Conservation (phyloP, 2,113 vertebrate genomes). For the Rana temporaria region DNA sequence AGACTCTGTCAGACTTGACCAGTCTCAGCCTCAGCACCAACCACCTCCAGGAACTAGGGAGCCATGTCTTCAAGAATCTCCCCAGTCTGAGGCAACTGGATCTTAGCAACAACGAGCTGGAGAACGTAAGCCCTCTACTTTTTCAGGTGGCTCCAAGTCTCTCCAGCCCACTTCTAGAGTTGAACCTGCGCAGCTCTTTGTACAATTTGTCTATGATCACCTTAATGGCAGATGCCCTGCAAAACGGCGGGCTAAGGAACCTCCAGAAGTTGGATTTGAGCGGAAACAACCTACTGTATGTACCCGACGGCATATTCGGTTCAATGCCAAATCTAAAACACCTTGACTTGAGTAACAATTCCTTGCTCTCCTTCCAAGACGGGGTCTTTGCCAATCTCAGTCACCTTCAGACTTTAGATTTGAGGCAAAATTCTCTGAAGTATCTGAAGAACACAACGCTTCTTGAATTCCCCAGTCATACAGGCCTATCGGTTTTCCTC, state of each 20-base stretch:
- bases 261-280: constrained; percentile 82
- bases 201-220: constrained; percentile 64
- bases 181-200: constrained; percentile 72
- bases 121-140: neutral
- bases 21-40: constrained; percentile 84
- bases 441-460: constrained; percentile 72
- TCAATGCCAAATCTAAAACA: constrained; percentile 71
- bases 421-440: constrained; percentile 84
- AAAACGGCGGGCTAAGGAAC: constrained; percentile 66
- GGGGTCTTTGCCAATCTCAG: constrained; percentile 72
- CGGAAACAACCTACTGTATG: constrained; percentile 78
- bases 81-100: constrained; percentile 83
- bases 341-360: constrained; percentile 87
- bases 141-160: constrained; percentile 51
- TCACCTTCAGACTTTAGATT: constrained; percentile 78
- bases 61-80: constrained; percentile 77
- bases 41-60: constrained; percentile 75
- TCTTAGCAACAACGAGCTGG: constrained; percentile 81
- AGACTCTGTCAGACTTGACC: constrained; percentile 76
- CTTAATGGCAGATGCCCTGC: constrained; percentile 67
- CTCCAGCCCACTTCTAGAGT: constrained; percentile 73
- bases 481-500: constrained; percentile 71
- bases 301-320: constrained; percentile 73
- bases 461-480: constrained; percentile 70
- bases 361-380: constrained; percentile 77